Evolutionary conservation across 2,888 invertebrate species (phyloP), one percentile per base, ranked within the genome.

Genomic region (Drosophila rellima): DNA sequence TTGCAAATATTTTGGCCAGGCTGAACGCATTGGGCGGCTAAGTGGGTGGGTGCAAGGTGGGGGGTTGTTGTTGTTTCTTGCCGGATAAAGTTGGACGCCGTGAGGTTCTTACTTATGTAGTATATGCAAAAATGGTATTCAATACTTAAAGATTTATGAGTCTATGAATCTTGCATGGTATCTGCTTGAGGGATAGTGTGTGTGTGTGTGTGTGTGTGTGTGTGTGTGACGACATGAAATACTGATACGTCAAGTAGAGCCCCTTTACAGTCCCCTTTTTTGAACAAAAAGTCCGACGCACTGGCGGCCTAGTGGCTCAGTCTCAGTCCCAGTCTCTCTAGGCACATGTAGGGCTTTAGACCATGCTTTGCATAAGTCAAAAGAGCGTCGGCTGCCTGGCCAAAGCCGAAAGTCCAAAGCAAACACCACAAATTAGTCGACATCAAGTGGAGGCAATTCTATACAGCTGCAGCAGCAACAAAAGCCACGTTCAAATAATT

Each of bases 361-460:
- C 45, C 59, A 42, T 77, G 59, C 66, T 76, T 81, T 84, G 82
- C 87, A 87, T 89, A 87, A 87, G 89, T 75, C 82, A 73, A 56
- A 80, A 67, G 75, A 68, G 68, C 64, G 57, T 50, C 74, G 62
- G 40, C 51, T 44, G 61, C 35, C 52, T 39, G 57, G 74, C 63
- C 64, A 60, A 64, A 75, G 80, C 80, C 80, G 65, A 81, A 70
- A 81, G 84, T 82, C 81, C 69, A 88, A 72, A 83, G 89, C 82
- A 87, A 89, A 83, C 88, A 84, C 89, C 83, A 87, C 88, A 83
- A 89, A 83, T 83, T 83, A 83, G 83, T 78, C 88, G 88, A 62
- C 72, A 70, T 74, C 77, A 74, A 75, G 59, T 52, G 52, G 50
- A 51, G 45, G 70, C 61, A 63, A 31, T 52, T 44, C 59, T 18